Percentiles rank a stretch among this genome's conserved stretches.
phyloP scores from a whole-genome alignment of 1,140 invertebrate species.

The Caerostris extrusa region DNA sequence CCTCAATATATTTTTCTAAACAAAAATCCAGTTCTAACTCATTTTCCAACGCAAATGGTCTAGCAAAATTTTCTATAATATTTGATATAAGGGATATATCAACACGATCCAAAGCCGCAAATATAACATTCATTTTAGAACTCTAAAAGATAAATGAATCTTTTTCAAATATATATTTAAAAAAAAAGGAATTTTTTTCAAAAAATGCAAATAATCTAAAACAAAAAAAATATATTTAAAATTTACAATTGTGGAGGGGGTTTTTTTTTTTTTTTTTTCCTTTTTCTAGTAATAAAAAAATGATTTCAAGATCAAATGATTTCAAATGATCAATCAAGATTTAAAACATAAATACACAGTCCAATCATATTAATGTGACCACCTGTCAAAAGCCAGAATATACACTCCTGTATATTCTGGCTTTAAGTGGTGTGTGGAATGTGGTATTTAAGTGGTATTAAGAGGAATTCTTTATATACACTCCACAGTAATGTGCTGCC shows the following conservation, averaged over 20 bases:
- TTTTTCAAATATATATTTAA: background rate
- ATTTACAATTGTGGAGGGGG: background rate
- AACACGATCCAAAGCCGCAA: conserved; percentile 26
- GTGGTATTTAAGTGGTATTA: no score
- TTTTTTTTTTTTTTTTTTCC: no score
- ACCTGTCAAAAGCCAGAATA: no score
- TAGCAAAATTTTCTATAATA: conserved; percentile 28
- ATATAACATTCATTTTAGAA: conserved; percentile 49
- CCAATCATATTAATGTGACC: no score
- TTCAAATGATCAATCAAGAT: no score
- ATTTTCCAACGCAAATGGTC: conserved; percentile 50
- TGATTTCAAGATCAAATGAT: no score
- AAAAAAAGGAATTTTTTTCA: background rate
- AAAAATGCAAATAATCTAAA: background rate
- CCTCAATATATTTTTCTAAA: conserved; percentile 33
- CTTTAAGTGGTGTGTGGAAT: no score
- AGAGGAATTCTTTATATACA: no score
- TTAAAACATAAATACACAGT: no score
- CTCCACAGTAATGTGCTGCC: no score
- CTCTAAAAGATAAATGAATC: conserved; percentile 1
- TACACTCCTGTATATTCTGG: no score
- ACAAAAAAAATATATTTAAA: background rate
- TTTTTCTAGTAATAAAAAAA: no score
- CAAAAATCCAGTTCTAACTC: conserved; percentile 49
- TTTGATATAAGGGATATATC: background rate